Conservation (phyloP, 2,888 invertebrate species). For the Pachycephus smyrnensis region DNA sequence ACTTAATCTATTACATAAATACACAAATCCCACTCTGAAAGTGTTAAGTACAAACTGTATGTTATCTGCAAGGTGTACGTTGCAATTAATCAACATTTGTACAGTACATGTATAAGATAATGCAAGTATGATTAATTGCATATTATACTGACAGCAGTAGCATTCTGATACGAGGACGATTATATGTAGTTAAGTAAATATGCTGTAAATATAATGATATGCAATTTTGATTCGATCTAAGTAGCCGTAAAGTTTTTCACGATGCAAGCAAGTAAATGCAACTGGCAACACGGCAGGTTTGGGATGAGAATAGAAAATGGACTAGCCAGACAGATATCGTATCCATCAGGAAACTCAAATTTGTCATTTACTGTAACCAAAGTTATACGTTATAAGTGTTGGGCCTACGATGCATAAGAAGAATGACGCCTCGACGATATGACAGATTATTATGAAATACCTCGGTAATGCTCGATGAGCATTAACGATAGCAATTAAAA, state of each 20-base stretch:
- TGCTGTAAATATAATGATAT: slow-evolving; percentile 18
- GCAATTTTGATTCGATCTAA: neutral
- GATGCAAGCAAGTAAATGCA: neutral
- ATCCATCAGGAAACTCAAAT: slow-evolving; percentile 4
- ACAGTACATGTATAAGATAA: neutral
- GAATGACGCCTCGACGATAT: slow-evolving; percentile 14
- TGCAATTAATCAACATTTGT: neutral
- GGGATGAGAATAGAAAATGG: neutral
- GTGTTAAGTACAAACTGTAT: neutral
- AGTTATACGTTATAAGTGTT: slow-evolving; percentile 34
- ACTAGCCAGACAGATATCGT: neutral
- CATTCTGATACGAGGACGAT: neutral
- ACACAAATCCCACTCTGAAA: neutral
- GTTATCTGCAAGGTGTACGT: neutral
- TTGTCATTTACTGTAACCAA: slow-evolving; percentile 39
- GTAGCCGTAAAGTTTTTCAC: neutral
- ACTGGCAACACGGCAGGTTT: neutral
- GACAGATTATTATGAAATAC: slow-evolving; percentile 39
- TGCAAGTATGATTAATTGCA: neutral
- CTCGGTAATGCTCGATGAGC: slow-evolving; percentile 27
- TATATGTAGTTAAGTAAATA: slow-evolving; percentile 2
- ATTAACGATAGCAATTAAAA: slow-evolving; percentile 16
- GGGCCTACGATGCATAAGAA: slow-evolving; percentile 23
- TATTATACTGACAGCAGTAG: neutral
- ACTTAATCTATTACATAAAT: neutral